A percentile compares a stretch with the other conserved stretches of the same genome.
These are phyloP conservation scores for Clarias laeviceps DNA, from an alignment of 2,797 vertebrate species.

Conservation along the genomic window DNA sequence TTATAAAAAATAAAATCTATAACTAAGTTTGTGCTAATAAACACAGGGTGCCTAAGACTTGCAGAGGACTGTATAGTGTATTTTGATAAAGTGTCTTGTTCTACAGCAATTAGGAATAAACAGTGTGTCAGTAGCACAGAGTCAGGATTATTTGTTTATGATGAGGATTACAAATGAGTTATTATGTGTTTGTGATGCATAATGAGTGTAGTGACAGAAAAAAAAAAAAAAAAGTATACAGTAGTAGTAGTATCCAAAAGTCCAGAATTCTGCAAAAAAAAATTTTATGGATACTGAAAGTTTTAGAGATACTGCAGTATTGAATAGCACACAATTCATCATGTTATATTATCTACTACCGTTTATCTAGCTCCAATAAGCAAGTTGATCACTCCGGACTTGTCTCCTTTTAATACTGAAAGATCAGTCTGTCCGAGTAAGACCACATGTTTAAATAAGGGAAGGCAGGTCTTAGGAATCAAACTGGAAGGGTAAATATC, in stretches of 20 bases:
- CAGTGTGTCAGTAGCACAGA: not conserved
- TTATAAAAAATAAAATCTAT: too few species aligned
- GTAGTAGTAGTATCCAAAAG: too few species aligned
- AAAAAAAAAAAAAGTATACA: too few species aligned
- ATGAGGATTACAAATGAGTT: not conserved
- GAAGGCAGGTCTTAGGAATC: too few species aligned
- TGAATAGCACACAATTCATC: not conserved
- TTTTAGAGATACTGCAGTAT: not conserved
- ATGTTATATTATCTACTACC: not conserved
- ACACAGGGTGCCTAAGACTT: too few species aligned
- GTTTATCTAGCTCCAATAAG: not conserved
- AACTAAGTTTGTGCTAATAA: too few species aligned
- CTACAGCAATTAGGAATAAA: not conserved
- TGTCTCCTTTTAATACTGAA: not conserved
- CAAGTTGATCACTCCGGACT: not conserved
- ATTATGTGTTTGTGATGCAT: not conserved
- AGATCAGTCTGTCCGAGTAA: too few species aligned
- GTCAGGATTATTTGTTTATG: not conserved
- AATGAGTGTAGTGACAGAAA: not conserved
- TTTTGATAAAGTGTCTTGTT: not conserved
- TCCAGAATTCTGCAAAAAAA: too few species aligned
- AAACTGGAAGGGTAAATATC: too few species aligned
- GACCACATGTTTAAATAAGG: too few species aligned
- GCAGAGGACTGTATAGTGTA: too few species aligned
- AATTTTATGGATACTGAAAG: too few species aligned